Evolutionary conservation across 2,888 invertebrate genomes (phyloP), one percentile per base, ranked within the genome.

Genomic region (Hetaerina titia): DNA sequence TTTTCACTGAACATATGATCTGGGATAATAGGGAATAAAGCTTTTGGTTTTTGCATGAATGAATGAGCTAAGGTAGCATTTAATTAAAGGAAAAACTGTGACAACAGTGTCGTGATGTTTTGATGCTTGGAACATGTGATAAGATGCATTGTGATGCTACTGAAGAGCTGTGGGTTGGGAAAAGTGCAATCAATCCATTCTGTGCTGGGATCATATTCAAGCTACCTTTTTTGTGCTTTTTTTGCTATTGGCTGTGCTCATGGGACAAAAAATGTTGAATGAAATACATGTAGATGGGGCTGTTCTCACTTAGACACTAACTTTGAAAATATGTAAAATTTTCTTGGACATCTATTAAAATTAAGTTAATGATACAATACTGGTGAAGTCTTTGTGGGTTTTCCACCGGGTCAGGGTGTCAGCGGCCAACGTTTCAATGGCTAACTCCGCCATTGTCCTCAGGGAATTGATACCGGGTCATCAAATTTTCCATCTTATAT

Each of bases 111-210:
- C 60, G 88, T 94, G 88, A 57, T 87, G 58, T 60, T 45, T n/a
- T 74, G 60, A 64, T 92, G 92, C 69, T 92, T 69, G 64, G 31
- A 64, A 92, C 92, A 92, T 92, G 92, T 92, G 92, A 92, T 92
- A 92, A 56, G 69, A 92, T 69, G 56, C 45, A 92, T 56, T 92
- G 92, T 92, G 92, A 92, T 92, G 92, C n/a, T 92, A n/a, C n/a
- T 11, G 92, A 74, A 92, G 69, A 92, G 25, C 57, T 57, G 92
- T n/a, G 56, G 92, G 92, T 56, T 69, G 81, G 81, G 81, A n/a
- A 69, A 92, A 64, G 69, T 92, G 92, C 92, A 69, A 74, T 92
- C 69, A 69, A 25, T 31, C 81, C 92, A 74, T 25, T 74, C 69
- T 56, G 92, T 92, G 92, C 92, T 69, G 92, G 92, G 92, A 92